Evolutionary conservation across 2,888 invertebrate genomes (phyloP), one percentile per base, ranked within the genome.

Genomic region (Dryomyza anilis): DNA sequence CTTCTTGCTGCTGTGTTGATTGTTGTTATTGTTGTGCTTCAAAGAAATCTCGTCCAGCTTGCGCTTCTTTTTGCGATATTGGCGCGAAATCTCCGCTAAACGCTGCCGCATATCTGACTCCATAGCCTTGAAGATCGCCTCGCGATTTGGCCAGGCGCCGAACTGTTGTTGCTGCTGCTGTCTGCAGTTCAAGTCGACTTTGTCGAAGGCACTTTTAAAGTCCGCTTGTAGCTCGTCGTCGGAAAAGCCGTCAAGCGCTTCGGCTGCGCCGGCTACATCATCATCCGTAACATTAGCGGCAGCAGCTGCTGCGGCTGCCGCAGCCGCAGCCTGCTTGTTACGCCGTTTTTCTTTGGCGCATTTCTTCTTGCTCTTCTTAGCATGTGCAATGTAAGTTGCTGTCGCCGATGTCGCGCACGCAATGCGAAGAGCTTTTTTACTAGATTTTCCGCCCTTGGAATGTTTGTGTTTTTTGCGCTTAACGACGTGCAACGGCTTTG

Each of bases 81-180:
- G 90, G 27, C 91, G 86, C 75, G 94, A 92, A 29, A 95, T 85
- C 59, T 94, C 93, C 23, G 93, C 92, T 67, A 95, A 80, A 64
- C 90, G 87, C 82, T 90, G 88, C 45, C 93, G 86, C 92, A 95
- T 93, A 74, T 93, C 91, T 74, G 91, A 85, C 79, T 94, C 94
- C 83, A 91, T 89, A 1, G 90, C 89, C 77, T 88, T 89, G 79
- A 91, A 91, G 39, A 88, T 84, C 39, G 86, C 87, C 59, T 86
- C 84, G 7, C 86, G 85, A n/a, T 86, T 85, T 10, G 86, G 86
- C 66, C 84, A 84, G 63, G 83, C 77, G 29, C 77, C 67, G 8
- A 69, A 69, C 55, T 76, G 75, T 56, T 78, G 75, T n/a, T n/a
- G n/a, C n/a, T n/a, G n/a, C n/a, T n/a, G n/a, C n/a, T n/a, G n/a